Evolutionary conservation across 2,888 invertebrate genomes (phyloP).

Genomic region (Mechanitis messenoides): DNA sequence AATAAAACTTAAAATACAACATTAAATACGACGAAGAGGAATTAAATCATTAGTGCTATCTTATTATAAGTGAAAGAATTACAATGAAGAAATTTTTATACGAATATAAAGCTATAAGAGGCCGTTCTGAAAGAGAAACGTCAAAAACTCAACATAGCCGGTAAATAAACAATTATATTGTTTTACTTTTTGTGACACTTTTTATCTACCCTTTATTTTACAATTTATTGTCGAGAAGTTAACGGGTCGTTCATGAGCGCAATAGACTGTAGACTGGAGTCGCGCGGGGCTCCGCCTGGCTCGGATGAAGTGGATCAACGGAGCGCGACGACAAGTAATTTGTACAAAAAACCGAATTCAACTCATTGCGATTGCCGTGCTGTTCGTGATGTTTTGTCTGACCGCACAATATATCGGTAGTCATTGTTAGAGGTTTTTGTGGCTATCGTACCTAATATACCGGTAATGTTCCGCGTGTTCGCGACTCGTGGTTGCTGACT

Average conservation of each 20-base stretch:
- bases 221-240: constrained; percentile 14
- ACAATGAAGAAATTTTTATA: constrained; percentile 64
- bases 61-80: background rate
- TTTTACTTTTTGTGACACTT: constrained; percentile 13
- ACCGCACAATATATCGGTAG: constrained; percentile 73
- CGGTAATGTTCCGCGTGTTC: constrained; percentile 67
- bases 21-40: constrained; percentile 9
- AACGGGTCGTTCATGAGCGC: constrained; percentile 12
- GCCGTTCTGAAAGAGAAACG: constrained; percentile 48
- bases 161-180: constrained; percentile 31
- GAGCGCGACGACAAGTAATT: constrained; percentile 75
- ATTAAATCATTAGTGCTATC: background rate
- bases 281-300: constrained; percentile 48
- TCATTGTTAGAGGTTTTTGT: constrained; percentile 70
- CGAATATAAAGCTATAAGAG: constrained; percentile 59
- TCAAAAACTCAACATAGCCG: constrained; percentile 36
- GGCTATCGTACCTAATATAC: constrained; percentile 55
- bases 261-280: constrained; percentile 38
- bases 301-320: constrained; percentile 68
- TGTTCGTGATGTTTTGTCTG: constrained; percentile 74
- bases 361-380: constrained; percentile 71
- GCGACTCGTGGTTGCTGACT: constrained; percentile 44
- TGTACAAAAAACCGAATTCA: constrained; percentile 75
- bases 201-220: constrained; percentile 38
- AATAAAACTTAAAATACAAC: constrained; percentile 14